A percentile compares a stretch with the other conserved stretches of the same genome.
Conservation (phyloP, 2,888 invertebrate genomes). For the Seira ritae region DNA sequence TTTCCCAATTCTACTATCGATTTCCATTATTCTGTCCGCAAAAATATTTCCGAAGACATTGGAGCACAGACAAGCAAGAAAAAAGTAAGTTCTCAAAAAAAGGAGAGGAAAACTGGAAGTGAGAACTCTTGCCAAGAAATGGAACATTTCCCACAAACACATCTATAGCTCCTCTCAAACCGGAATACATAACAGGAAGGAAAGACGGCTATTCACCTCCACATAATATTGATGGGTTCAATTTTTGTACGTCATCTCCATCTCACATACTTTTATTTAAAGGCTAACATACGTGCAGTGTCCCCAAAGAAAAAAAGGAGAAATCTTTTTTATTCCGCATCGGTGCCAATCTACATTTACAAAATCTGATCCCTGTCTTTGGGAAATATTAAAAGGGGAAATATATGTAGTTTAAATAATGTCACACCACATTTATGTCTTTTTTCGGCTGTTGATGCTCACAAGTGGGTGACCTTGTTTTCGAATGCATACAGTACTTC, state of each 20-base stretch:
- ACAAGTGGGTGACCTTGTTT: slow-evolving; percentile 21
- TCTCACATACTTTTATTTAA: background rate
- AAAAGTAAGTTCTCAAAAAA: background rate
- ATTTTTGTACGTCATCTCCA: background rate
- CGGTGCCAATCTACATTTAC: too few relatives aligned
- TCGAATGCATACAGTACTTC: background rate
- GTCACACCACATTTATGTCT: slow-evolving; percentile 12
- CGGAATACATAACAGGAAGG: background rate
- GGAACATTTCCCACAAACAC: background rate
- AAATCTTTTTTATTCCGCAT: too few relatives aligned
- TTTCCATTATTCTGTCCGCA: background rate
- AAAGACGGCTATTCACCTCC: background rate
- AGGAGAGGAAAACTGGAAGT: background rate
- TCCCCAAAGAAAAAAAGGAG: background rate
- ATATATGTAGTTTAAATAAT: background rate
- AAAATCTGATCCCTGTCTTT: too few relatives aligned
- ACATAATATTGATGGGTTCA: background rate
- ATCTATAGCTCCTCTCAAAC: background rate
- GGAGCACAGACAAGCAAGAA: too few relatives aligned
- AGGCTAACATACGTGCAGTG: background rate
- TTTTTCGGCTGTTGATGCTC: slow-evolving; percentile 9
- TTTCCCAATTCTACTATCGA: background rate
- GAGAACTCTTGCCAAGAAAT: slow-evolving; percentile 16
- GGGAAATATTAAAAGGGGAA: too few relatives aligned
- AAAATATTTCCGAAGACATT: slow-evolving; percentile 1